Base-by-base conservation (phyloP, 2,888 invertebrate genomes). In the Ethmia dodecea region DNA sequence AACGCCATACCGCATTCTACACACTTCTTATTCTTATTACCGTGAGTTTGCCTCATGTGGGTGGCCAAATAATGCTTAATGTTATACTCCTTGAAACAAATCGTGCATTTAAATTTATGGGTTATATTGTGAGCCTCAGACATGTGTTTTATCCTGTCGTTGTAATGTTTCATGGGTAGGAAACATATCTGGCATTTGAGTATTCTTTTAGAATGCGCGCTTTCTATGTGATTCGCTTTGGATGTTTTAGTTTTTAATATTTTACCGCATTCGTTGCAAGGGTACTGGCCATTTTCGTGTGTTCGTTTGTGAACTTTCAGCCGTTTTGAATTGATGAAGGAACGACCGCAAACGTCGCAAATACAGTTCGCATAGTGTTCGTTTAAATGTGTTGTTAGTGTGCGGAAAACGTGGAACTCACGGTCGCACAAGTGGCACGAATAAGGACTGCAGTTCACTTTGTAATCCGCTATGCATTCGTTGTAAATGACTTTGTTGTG, bases 281-380 rank as follows among this genome's bases (percentile, higher is more conserved):
- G 79, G 28, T 65, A 83, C 0, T 38, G 38, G 0, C 84, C 87
- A 26, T 65, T 76, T 48, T 86, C 84, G 38, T 88, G 88, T 0
- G 77, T 86, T 1, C 79, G 60, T 37, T 81, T 73, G 33, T 88
- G 88, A 0, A 87, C 88, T 53, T 79, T 78, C 5, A 88, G 47
- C 0, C 88, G 52, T 47, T 86, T 83, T 0, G 73, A 67, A 42
- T 88, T 88, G 0, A 88, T 50, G 41, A 86, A 88, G 0, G 83
- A 77, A 51, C 87, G 87, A 0, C 84, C 84, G 42, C 88, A 88
- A 1, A 86, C 73, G 38, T 79, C 76, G 43, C 88, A 88, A 15
- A 87, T 81, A 29, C 78, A 86, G 22, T 81, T 80, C 1, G 79
- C 75, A 35, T 84, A 87, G 27, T 88, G 87, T 16, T 78, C 80